These are phyloP conservation scores for Sesamia nonagrioides DNA, from an alignment of 1,140 invertebrate genomes.

Conservation along the genomic window DNA sequence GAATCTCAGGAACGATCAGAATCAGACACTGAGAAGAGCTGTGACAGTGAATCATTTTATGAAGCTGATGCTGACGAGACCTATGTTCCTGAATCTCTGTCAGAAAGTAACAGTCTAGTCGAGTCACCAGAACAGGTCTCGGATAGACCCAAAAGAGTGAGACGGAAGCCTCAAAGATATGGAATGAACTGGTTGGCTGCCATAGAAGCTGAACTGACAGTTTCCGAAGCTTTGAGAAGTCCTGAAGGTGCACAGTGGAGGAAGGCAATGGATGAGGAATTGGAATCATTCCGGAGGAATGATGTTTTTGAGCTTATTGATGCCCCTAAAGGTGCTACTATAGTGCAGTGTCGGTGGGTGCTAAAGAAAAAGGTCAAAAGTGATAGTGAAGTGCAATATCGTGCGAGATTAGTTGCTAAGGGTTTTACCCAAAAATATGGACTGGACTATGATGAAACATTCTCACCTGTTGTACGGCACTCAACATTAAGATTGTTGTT, in stretches of 20 bases:
- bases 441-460: neutral
- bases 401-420: conserved; percentile 10
- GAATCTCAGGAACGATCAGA: too few species aligned
- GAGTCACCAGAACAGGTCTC: too few species aligned
- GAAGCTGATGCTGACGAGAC: too few species aligned
- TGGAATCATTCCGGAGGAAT: too few species aligned
- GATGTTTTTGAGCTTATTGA: too few species aligned
- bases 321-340: too few species aligned
- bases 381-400: conserved; percentile 47
- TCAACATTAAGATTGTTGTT: neutral
- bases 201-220: neutral
- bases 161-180: neutral
- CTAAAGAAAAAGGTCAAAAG: neutral
- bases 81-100: too few species aligned
- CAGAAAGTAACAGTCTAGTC: too few species aligned
- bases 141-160: neutral
- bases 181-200: neutral
- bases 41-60: too few species aligned
- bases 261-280: too few species aligned
- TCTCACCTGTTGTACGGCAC: neutral
- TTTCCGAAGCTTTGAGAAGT: neutral
- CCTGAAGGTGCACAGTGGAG: neutral
- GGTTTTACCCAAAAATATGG: neutral
- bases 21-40: too few species aligned
- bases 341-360: too few species aligned